Conservation (phyloP, 2,888 invertebrate species). For the Tipula unca region DNA sequence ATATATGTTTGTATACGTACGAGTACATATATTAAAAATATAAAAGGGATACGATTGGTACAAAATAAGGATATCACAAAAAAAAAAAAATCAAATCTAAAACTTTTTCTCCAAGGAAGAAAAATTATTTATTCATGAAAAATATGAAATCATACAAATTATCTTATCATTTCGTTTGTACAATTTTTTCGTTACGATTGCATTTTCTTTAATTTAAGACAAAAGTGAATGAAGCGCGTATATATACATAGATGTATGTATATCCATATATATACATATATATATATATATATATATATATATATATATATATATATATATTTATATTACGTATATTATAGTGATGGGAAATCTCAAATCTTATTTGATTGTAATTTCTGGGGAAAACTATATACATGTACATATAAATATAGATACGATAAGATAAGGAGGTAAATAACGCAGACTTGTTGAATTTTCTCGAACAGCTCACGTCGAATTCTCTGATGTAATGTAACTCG, state of each 20-base stretch:
- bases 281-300: too few species aligned
- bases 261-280: too few species aligned
- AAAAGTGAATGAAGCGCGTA: background rate
- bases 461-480: background rate
- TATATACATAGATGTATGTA: background rate
- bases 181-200: background rate
- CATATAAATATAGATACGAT: background rate
- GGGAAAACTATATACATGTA: background rate
- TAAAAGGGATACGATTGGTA: background rate
- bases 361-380: background rate
- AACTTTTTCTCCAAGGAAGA: background rate
- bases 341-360: background rate
- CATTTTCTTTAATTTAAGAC: background rate
- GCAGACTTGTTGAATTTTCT: background rate
- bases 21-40: background rate
- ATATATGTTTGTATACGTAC: background rate
- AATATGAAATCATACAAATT: slow-evolving; percentile 8
- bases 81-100: background rate
- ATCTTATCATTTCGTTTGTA: background rate
- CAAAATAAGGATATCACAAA: background rate
- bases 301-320: too few species aligned
- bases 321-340: too few species aligned
- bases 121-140: background rate
- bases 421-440: background rate
- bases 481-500: background rate